Evolutionary conservation across 2,113 vertebrate genomes (phyloP).

Genomic region (Plestiodon gilberti): DNA sequence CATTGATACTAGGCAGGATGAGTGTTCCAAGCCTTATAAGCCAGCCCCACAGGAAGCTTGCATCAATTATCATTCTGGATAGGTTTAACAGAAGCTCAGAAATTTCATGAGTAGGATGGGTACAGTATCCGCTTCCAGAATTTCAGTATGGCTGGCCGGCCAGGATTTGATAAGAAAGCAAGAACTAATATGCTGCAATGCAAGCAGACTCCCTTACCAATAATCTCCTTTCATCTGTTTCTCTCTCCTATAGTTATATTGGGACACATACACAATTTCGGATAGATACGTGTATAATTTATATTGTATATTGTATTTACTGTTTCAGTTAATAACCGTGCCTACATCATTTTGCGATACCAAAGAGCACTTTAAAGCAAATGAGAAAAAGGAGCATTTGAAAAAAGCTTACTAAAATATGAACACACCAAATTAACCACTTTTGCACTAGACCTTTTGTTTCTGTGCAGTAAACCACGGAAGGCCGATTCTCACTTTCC

Average conservation of each 20-base stretch:
- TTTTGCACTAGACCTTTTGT: too few relatives aligned
- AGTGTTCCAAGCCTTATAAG: conserved; percentile 38
- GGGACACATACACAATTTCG: conserved; percentile 23
- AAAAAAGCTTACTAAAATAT: too few relatives aligned
- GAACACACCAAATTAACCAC: too few relatives aligned
- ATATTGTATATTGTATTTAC: not conserved
- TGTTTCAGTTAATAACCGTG: too few relatives aligned
- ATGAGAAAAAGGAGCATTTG: too few relatives aligned
- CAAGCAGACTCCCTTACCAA: conserved; percentile 21
- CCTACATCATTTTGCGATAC: too few relatives aligned
- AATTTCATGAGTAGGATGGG: not conserved
- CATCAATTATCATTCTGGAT: conserved; percentile 27
- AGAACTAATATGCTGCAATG: conserved; percentile 29
- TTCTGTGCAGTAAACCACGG: too few relatives aligned
- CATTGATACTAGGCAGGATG: conserved; percentile 5
- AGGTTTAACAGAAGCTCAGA: conserved; percentile 27
- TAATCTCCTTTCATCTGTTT: conserved; percentile 16
- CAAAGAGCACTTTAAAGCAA: too few relatives aligned
- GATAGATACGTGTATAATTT: conserved; percentile 18
- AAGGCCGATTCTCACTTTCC: too few relatives aligned
- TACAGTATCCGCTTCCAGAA: conserved; percentile 12
- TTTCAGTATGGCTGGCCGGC: not conserved
- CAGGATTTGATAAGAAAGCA: conserved; percentile 40
- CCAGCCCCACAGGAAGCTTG: not conserved
- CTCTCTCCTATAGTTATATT: conserved; percentile 24